Conservation (phyloP, 2,888 invertebrate genomes). For the Dendrolimus houi region DNA sequence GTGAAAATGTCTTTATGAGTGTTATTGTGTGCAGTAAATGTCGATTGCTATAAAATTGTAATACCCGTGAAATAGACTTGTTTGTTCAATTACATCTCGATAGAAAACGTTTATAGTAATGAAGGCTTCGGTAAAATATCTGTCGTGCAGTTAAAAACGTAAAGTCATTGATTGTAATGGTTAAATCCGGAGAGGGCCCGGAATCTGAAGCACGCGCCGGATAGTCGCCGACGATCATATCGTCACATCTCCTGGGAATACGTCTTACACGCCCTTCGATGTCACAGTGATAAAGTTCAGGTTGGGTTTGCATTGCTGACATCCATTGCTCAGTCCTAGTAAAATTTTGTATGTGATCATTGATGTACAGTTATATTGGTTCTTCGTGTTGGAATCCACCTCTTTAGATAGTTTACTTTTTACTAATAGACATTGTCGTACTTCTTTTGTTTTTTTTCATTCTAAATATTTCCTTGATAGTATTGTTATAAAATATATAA, state of each 20-base stretch:
- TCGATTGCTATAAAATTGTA: slow-evolving; percentile 35
- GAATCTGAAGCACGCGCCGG: slow-evolving; percentile 71
- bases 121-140: slow-evolving; percentile 51
- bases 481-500: no score
- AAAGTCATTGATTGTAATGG: slow-evolving; percentile 69
- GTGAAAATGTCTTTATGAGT: not conserved
- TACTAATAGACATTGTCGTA: no score
- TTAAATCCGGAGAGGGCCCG: slow-evolving; percentile 49
- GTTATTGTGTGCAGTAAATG: not conserved
- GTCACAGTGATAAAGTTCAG: slow-evolving; percentile 15
- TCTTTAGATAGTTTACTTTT: no score
- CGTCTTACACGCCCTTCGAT: slow-evolving; percentile 28
- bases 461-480: no score
- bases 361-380: not conserved
- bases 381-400: no score
- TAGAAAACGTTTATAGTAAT: slow-evolving; percentile 65
- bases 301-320: slow-evolving; percentile 18
- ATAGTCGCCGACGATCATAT: slow-evolving; percentile 61
- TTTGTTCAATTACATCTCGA: slow-evolving; percentile 55
- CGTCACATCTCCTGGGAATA: slow-evolving; percentile 60
- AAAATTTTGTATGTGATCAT: not conserved
- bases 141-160: slow-evolving; percentile 53
- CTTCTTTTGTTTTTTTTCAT: no score
- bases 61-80: slow-evolving; percentile 42
- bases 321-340: not conserved